Conservation (phyloP, 2,888 invertebrate species). For the Aphodius granarius region DNA sequence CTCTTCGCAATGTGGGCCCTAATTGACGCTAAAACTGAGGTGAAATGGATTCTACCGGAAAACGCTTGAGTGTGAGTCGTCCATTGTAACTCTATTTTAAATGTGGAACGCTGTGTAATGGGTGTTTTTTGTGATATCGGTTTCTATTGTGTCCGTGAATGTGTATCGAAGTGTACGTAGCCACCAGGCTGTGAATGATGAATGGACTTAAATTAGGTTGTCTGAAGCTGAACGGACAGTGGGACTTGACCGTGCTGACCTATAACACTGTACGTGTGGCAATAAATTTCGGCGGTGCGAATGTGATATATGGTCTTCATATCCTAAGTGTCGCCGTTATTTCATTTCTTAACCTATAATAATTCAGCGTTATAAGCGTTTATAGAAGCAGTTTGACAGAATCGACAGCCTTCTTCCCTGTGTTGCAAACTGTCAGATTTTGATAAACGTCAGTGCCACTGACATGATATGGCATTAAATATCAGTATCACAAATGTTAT, state of each 20-base stretch:
- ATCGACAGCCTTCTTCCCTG: no score
- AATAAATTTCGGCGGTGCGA: not conserved
- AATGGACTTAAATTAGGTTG: not conserved
- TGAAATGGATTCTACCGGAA: not conserved
- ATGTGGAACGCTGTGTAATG: not conserved
- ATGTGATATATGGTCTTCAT: not conserved
- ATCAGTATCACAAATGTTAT: no score
- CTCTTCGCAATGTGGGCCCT: not conserved
- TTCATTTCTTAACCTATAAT: not conserved
- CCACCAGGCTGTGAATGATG: not conserved
- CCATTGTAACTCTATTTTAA: not conserved
- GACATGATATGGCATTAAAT: no score
- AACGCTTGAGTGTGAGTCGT: not conserved
- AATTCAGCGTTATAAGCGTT: no score
- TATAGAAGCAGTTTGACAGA: no score
- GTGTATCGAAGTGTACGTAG: not conserved
- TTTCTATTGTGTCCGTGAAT: not conserved
- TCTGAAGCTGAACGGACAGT: not conserved
- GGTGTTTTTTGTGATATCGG: not conserved
- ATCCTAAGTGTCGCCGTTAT: not conserved
- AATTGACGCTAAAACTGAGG: not conserved
- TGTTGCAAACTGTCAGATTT: no score
- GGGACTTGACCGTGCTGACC: not conserved
- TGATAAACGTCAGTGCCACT: no score
- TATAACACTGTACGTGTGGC: not conserved